A percentile compares a stretch with the other conserved stretches of the same genome.
Evolutionary conservation across 2,888 invertebrate genomes (phyloP).

Genomic region (Drosophila melanosoma): DNA sequence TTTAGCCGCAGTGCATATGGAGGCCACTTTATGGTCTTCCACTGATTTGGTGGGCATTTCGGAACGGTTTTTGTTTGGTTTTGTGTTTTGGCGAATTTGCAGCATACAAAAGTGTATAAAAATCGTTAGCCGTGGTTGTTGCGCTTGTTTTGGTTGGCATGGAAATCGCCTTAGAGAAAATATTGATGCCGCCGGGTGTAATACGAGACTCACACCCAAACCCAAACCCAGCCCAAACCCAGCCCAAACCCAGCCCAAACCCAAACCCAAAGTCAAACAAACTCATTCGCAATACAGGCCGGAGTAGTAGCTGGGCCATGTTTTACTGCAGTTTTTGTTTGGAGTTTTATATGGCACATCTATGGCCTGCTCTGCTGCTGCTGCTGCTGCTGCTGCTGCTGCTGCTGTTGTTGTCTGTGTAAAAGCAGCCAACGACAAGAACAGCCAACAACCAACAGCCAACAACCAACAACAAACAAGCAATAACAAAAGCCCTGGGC

Average conservation of each 20-base stretch:
- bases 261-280: slow-evolving; percentile 18
- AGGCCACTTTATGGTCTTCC: slow-evolving; percentile 68
- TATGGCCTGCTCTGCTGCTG: slow-evolving; percentile 41
- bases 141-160: slow-evolving; percentile 55
- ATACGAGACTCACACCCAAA: slow-evolving; percentile 23
- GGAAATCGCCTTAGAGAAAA: slow-evolving; percentile 70
- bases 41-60: slow-evolving; percentile 59
- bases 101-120: slow-evolving; percentile 59
- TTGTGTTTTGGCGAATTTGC: slow-evolving; percentile 27
- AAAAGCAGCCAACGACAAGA: slow-evolving; percentile 38
- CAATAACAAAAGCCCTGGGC: slow-evolving; percentile 50
- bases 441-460: slow-evolving; percentile 31
- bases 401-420: slow-evolving; percentile 37
- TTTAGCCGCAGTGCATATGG: slow-evolving; percentile 66
- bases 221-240: slow-evolving; percentile 16
- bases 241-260: slow-evolving; percentile 19
- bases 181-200: slow-evolving; percentile 64
- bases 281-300: slow-evolving; percentile 7
- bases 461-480: slow-evolving; percentile 27
- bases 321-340: slow-evolving; percentile 78
- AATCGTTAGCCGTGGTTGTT: slow-evolving; percentile 60
- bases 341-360: slow-evolving; percentile 68
- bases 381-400: slow-evolving; percentile 32
- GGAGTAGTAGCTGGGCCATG: slow-evolving; percentile 54
- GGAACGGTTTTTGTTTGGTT: slow-evolving; percentile 11